Conservation (phyloP, 2,888 invertebrate species). For the Pantelozetes paolii region DNA sequence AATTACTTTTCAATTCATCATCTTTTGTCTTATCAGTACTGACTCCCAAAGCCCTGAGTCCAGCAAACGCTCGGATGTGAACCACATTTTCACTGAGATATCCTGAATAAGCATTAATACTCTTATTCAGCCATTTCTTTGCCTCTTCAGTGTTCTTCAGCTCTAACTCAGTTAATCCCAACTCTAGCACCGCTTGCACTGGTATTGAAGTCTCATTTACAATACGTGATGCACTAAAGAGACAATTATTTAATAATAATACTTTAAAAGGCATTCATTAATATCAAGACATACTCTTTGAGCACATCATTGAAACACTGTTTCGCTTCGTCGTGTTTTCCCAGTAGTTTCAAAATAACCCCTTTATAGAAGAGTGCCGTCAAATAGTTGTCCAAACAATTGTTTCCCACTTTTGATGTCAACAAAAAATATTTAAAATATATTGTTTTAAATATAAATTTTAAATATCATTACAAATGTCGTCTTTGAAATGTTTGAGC, state of each 20-base stretch:
- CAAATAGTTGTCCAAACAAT: constrained; percentile 37
- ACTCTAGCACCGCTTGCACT: constrained; percentile 38
- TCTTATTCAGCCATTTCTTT: constrained; percentile 38
- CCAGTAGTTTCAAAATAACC: neutral
- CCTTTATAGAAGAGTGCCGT: constrained; percentile 38
- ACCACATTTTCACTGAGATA: constrained; percentile 42
- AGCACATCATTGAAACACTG: constrained; percentile 10
- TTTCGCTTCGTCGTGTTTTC: constrained; percentile 1
- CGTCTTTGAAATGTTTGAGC: neutral
- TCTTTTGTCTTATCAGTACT: constrained; percentile 2
- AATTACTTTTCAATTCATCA: neutral
- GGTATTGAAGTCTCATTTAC: constrained; percentile 27
- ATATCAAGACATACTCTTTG: neutral
- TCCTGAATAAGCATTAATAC: constrained; percentile 39
- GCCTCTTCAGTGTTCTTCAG: constrained; percentile 38
- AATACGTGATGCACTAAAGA: constrained; percentile 21
- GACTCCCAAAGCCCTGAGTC: constrained; percentile 34
- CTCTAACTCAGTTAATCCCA: constrained; percentile 37
- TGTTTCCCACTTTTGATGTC: neutral
- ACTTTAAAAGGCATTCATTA: neutral
- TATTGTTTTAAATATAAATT: neutral
- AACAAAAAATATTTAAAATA: neutral
- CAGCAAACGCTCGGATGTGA: constrained; percentile 38
- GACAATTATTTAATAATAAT: neutral
- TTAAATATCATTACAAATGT: neutral